Evolutionary conservation across 2,888 invertebrate species (phyloP).

Genomic region (Drosophila borealis): DNA sequence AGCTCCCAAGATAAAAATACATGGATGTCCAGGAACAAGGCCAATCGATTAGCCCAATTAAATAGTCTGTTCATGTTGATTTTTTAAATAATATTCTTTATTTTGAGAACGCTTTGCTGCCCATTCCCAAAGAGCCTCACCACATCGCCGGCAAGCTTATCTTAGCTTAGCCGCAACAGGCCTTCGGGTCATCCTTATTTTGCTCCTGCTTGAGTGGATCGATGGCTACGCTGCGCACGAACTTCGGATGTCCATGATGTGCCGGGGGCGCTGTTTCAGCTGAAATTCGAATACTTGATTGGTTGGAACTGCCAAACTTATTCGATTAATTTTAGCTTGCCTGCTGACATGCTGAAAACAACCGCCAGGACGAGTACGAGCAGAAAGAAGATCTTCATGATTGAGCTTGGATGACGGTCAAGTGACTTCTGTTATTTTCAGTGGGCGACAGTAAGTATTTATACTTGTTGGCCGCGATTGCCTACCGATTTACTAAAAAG

Average conservation of each 20-base stretch:
- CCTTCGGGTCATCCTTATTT: slow-evolving; percentile 34
- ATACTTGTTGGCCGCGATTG: slow-evolving; percentile 25
- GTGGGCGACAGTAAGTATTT: slow-evolving; percentile 26
- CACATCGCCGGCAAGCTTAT: neutral
- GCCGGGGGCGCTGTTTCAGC: neutral
- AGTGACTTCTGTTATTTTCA: slow-evolving; percentile 40
- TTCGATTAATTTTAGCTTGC: slow-evolving; percentile 33
- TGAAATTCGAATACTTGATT: neutral
- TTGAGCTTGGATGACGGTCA: slow-evolving; percentile 34
- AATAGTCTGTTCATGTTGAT: slow-evolving; percentile 10
- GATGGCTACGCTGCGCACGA: slow-evolving; percentile 10
- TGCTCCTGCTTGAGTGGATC: neutral
- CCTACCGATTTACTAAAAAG: neutral
- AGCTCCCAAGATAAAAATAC: no score
- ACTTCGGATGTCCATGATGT: neutral
- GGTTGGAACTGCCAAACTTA: slow-evolving; percentile 28
- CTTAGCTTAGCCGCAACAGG: slow-evolving; percentile 52
- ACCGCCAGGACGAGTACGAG: slow-evolving; percentile 48
- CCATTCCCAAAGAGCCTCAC: neutral
- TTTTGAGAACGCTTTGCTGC: slow-evolving; percentile 36
- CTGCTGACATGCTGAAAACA: slow-evolving; percentile 50
- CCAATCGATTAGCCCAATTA: neutral
- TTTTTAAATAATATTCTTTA: slow-evolving; percentile 60
- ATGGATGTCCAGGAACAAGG: neutral
- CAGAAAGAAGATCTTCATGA: slow-evolving; percentile 57